These are phyloP conservation scores for Chaenodraco wilsoni DNA, from an alignment of 2,797 vertebrate species.

Conservation along the genomic window DNA sequence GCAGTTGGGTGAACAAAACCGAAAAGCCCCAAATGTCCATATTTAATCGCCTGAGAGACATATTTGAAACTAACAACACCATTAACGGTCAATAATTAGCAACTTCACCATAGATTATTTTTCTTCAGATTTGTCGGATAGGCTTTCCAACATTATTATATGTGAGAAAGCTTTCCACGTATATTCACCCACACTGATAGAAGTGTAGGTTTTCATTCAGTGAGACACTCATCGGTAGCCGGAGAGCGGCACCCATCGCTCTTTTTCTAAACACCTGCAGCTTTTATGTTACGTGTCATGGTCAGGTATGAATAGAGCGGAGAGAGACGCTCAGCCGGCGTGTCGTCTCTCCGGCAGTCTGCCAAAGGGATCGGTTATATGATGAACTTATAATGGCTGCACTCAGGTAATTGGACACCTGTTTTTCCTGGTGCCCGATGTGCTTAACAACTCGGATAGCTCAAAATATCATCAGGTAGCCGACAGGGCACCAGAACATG, in stretches of 20 bases:
- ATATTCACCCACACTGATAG: not conserved
- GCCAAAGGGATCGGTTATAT: slow-evolving; percentile 36
- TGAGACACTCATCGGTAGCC: slow-evolving; percentile 9
- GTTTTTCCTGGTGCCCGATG: slow-evolving; percentile 33
- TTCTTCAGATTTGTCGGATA: too few relatives aligned
- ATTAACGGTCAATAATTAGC: too few relatives aligned
- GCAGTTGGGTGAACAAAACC: too few relatives aligned
- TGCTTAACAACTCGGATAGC: slow-evolving; percentile 13
- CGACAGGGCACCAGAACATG: not conserved
- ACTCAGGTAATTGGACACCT: slow-evolving; percentile 48
- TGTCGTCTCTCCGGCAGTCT: slow-evolving; percentile 5
- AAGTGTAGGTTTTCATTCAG: slow-evolving; percentile 35
- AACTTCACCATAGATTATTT: too few relatives aligned
- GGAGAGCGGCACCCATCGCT: slow-evolving; percentile 26
- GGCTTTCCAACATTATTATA: slow-evolving; percentile 24
- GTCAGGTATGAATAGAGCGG: slow-evolving; percentile 59
- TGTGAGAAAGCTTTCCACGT: slow-evolving; percentile 9
- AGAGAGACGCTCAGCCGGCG: slow-evolving; percentile 23
- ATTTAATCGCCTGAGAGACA: too few relatives aligned
- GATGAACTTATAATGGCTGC: slow-evolving; percentile 44
- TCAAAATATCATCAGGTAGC: not conserved
- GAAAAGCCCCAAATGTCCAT: too few relatives aligned
- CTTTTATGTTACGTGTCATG: slow-evolving; percentile 44
- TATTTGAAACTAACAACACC: too few relatives aligned
- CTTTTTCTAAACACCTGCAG: slow-evolving; percentile 38